Evolutionary conservation across 1,140 invertebrate species (phyloP).

Genomic region (Protaetia brevitarsis): DNA sequence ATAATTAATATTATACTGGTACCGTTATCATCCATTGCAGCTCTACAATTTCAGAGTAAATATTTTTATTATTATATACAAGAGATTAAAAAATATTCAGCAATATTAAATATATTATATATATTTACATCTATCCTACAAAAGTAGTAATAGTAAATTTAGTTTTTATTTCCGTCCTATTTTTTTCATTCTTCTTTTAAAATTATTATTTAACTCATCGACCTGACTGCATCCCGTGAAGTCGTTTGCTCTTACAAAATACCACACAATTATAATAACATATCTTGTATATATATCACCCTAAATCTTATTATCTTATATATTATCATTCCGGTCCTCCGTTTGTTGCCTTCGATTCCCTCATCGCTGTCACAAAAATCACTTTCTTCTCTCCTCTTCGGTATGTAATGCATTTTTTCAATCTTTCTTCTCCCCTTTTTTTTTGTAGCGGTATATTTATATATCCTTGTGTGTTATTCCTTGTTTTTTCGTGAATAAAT

Average conservation of each 20-base stretch:
- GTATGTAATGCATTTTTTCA: no score
- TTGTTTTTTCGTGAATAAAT: no score
- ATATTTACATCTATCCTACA: conserved; percentile 24
- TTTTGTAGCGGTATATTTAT: no score
- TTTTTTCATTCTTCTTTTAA: conserved; percentile 6
- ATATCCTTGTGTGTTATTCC: no score
- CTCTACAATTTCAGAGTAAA: conserved; percentile 2
- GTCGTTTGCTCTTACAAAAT: background rate
- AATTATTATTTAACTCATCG: conserved; percentile 8
- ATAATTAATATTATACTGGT: conserved; percentile 6
- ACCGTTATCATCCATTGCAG: conserved; percentile 12
- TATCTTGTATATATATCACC: conserved; percentile 16
- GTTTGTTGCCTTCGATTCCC: no score
- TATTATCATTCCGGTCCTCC: no score
- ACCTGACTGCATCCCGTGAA: conserved; percentile 5
- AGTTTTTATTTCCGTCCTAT: background rate
- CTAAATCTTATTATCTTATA: no score
- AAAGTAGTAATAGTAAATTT: background rate
- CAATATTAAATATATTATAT: conserved; percentile 26
- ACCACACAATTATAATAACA: background rate
- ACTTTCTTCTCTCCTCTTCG: no score
- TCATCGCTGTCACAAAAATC: no score
- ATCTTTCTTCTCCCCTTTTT: no score
- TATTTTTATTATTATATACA: conserved; percentile 23
- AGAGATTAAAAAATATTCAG: conserved; percentile 26